A percentile compares a stretch with the other conserved stretches of the same genome.
phyloP scores from a whole-genome alignment of 1,140 invertebrate species.

The Argopecten irradians region DNA sequence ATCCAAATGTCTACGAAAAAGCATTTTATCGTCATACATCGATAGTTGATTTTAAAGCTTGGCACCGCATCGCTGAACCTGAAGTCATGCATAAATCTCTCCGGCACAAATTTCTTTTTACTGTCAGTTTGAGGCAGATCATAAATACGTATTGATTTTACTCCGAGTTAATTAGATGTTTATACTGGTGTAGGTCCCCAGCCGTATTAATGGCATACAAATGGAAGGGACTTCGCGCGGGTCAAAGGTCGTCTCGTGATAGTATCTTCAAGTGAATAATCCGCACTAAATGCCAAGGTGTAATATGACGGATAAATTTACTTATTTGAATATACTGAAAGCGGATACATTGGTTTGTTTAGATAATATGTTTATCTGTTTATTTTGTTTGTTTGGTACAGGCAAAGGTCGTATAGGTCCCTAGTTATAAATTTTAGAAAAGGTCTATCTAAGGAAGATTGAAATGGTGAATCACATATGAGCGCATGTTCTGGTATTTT shows the following conservation, averaged over 20 bases:
- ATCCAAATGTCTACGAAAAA: background rate
- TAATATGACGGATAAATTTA: background rate
- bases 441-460: background rate
- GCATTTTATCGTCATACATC: background rate
- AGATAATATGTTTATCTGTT: background rate
- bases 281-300: background rate
- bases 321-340: background rate
- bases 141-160: slow-evolving; percentile 6
- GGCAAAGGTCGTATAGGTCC: background rate
- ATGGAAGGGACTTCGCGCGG: background rate
- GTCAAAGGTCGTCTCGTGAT: background rate
- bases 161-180: slow-evolving; percentile 3
- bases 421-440: background rate
- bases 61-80: background rate
- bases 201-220: background rate
- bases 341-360: background rate
- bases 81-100: background rate
- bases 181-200: background rate
- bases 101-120: background rate
- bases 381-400: background rate
- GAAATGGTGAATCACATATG: background rate
- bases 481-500: background rate
- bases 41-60: background rate
- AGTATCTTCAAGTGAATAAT: background rate
- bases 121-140: slow-evolving; percentile 12